A percentile compares a stretch with the other conserved stretches of the same genome.
Evolutionary conservation across 2,888 invertebrate genomes (phyloP).

Genomic region (Acleris cristana): DNA sequence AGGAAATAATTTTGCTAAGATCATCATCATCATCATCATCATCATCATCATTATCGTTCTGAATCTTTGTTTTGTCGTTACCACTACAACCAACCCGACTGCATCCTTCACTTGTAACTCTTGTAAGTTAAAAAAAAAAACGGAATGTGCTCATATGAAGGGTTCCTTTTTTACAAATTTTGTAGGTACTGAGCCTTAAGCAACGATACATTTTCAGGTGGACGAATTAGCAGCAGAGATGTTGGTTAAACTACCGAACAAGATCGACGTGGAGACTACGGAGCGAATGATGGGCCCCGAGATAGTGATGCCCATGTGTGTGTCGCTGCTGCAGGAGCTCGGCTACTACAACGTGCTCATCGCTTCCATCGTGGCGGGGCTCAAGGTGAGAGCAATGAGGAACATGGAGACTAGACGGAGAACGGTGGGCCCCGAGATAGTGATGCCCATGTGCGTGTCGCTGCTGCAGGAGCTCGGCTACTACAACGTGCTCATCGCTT

Average conservation of each 20-base stretch:
- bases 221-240: constrained; percentile 88
- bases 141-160: too few species aligned
- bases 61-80: too few species aligned
- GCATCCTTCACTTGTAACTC: too few species aligned
- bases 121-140: too few species aligned
- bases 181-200: too few species aligned
- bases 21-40: too few species aligned
- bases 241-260: constrained; percentile 86
- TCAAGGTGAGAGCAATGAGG: constrained; percentile 54
- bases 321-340: constrained; percentile 92
- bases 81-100: too few species aligned
- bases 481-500: constrained; percentile 67
- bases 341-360: constrained; percentile 75
- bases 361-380: constrained; percentile 56
- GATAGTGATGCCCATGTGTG: constrained; percentile 90
- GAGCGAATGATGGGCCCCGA: constrained; percentile 89
- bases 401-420: neutral
- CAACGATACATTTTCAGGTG: constrained; percentile 53
- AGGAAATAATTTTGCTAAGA: too few species aligned
- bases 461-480: constrained; percentile 89
- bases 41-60: too few species aligned
- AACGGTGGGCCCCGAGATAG: too few species aligned
- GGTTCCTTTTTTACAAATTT: too few species aligned
- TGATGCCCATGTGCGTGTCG: constrained; percentile 90
- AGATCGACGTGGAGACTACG: constrained; percentile 90